Base-by-base conservation (phyloP, 2,113 vertebrate species). In the Canis aureus region DNA sequence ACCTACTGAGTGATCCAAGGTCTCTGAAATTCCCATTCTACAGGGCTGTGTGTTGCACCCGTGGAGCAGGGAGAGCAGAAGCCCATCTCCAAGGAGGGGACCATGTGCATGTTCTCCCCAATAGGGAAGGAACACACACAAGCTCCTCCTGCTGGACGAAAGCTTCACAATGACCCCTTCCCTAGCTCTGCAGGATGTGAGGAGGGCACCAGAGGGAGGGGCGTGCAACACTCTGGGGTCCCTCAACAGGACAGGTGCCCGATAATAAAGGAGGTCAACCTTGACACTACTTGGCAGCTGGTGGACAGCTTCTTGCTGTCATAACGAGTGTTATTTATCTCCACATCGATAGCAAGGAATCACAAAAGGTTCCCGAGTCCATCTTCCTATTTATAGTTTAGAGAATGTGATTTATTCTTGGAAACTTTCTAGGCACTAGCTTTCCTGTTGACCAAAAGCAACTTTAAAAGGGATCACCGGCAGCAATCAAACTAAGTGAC, bases 251-350 rank as follows among this genome's bases (percentile, higher is more conserved):
- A 15, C 74, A 78, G 49, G 27, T 78, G 74, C 49, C 49, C 15
- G 8, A 32, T 95, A 94, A 97, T 78, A 91, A 95, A 93, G 89
- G 92, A 96, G 83, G 97, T 98, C 97, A 98, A 95, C 97, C 97
- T 98, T 62, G n/a, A 66, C 16, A 96, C 69, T 87, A 93, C 80
- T 91, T 62, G 95, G 84, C 98, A 98, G 98, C 97, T 98, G 97
- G 98, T 43, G 83, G 85, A 92, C 97, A 32, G 29, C 64, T 10
- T 29, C 64, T 8, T 25, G 12, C 60, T 2, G 27, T 49, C 38
- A 19, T 16, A 12, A 74, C 71, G 22, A 20, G 98, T 27, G 7
- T 94, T 95, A 73, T 78, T 64, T 55, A 83, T 96, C 96, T 97
- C 95, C 93, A 85, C 86, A 62, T 83, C 38, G 16, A 64, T 19